Percentiles rank a stretch among this genome's conserved stretches.
Evolutionary conservation across 1,140 invertebrate genomes (phyloP).

Genomic region (Drosophila leontia): DNA sequence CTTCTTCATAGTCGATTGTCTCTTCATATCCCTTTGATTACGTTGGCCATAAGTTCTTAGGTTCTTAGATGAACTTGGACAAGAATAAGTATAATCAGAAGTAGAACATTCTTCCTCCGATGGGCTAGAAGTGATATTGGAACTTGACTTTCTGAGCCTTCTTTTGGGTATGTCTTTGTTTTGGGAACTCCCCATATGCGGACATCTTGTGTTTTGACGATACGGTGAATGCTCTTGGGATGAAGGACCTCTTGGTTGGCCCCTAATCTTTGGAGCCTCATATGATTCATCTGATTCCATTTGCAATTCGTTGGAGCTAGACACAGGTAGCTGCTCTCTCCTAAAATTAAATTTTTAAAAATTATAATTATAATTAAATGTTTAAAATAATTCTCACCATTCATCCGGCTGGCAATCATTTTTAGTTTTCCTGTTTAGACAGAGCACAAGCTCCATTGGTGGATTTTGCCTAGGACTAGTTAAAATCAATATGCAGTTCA

Average conservation of each 20-base stretch:
- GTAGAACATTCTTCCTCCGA: neutral
- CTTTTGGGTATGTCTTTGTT: too few species aligned
- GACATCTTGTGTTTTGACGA: too few species aligned
- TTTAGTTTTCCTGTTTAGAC: neutral
- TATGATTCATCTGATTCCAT: neutral
- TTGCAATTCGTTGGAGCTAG: neutral
- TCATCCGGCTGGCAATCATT: neutral
- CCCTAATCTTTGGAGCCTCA: neutral
- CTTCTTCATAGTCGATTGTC: neutral
- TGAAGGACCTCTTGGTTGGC: neutral
- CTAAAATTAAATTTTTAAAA: neutral
- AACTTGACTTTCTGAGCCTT: too few species aligned
- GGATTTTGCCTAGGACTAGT: neutral
- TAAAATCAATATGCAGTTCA: neutral
- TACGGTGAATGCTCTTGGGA: too few species aligned
- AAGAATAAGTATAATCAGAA: neutral
- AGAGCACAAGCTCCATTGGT: neutral
- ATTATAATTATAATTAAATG: too few species aligned
- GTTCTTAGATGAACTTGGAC: neutral
- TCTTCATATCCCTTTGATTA: neutral
- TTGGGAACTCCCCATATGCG: neutral
- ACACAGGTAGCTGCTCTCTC: neutral
- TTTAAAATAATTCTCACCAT: constrained; percentile 1
- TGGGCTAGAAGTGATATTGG: neutral
- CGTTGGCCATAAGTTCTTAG: neutral